These are phyloP conservation scores for Strix uralensis DNA, from an alignment of 2,113 vertebrate genomes.

Conservation along the genomic window DNA sequence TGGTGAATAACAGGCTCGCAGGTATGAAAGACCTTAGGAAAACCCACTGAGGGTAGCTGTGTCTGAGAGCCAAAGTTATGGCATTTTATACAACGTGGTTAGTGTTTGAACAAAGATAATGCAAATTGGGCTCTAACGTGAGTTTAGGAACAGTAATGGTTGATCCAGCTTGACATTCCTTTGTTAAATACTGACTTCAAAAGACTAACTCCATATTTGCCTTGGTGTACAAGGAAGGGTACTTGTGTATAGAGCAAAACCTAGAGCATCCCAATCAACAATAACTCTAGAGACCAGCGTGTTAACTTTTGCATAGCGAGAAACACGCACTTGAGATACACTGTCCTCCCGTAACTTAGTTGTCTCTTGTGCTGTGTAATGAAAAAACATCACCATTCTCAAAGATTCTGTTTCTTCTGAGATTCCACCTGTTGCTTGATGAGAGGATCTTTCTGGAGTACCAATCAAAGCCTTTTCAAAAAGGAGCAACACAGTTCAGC, in stretches of 20 bases:
- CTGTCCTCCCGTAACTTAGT: neutral
- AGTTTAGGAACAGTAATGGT: neutral
- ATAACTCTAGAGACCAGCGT: rapidly evolving
- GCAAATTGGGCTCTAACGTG: neutral
- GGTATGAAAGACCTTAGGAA: constrained; percentile 58
- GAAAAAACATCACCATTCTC: neutral
- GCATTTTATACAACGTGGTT: rapidly evolving
- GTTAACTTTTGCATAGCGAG: neutral
- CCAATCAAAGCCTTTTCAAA: neutral
- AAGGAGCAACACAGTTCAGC: neutral
- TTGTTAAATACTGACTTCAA: neutral
- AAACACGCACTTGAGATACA: neutral
- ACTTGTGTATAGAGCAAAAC: neutral
- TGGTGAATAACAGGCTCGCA: constrained; percentile 85
- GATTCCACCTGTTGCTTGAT: neutral
- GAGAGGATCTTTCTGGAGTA: neutral
- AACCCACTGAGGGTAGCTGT: neutral
- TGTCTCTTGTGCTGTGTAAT: neutral
- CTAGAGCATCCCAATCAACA: neutral
- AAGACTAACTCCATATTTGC: neutral
- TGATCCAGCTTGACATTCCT: neutral
- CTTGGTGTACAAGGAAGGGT: neutral
- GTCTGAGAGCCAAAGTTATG: neutral
- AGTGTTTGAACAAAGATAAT: neutral
- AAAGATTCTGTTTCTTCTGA: neutral